A percentile compares a stretch with the other conserved stretches of the same genome.
Evolutionary conservation across 2,113 vertebrate species (phyloP).

Genomic region (Struthidea cinerea): DNA sequence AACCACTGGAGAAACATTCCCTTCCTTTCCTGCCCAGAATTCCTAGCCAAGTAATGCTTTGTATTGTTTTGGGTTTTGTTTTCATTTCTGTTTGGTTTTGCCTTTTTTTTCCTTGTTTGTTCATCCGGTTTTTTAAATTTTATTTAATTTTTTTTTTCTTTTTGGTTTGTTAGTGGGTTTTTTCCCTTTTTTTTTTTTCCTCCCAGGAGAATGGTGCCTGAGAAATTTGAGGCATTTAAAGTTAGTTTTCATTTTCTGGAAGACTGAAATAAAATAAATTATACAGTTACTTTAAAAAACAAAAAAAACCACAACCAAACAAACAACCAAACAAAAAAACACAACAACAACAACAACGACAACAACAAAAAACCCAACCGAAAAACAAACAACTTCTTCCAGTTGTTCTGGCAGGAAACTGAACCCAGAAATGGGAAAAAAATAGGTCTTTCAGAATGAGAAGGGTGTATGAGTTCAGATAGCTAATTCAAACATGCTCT

Average conservation of each 20-base stretch:
- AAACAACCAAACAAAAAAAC: too few relatives aligned
- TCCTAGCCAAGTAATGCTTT: background rate
- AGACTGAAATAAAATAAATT: background rate
- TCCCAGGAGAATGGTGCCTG: rapidly evolving
- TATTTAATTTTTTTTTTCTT: background rate
- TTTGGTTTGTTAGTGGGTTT: rapidly evolving
- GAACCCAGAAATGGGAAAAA: background rate
- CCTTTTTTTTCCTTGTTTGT: background rate
- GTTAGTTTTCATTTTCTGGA: background rate
- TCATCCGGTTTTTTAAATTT: rapidly evolving
- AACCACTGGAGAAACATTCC: background rate
- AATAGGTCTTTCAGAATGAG: background rate
- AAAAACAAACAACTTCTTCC: background rate
- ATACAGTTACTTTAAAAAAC: background rate
- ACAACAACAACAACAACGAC: too few relatives aligned
- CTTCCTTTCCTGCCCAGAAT: background rate
- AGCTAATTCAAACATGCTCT: background rate
- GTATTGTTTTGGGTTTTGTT: background rate
- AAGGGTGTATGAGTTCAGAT: background rate
- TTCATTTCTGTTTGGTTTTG: background rate
- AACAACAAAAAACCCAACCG: too few relatives aligned
- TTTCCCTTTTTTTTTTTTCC: background rate
- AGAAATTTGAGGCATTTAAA: background rate
- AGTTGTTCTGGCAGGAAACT: background rate
- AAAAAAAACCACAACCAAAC: background rate